Conservation (phyloP, 2,113 vertebrate genomes). For the Osmerus mordax region DNA sequence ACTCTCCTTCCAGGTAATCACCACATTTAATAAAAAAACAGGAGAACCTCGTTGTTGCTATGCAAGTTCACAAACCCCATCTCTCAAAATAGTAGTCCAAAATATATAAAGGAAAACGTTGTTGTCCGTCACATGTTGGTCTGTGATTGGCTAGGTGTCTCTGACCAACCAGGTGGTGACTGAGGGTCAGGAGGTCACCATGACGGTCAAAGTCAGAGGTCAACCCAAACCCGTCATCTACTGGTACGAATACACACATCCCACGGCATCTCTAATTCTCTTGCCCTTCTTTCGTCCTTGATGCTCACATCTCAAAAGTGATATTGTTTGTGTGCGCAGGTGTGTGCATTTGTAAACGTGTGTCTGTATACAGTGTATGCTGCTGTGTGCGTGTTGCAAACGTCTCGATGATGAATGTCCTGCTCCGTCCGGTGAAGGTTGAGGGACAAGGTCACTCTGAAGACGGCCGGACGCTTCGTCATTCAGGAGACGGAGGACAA, state of each 20-base stretch:
- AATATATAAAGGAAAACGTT: neutral
- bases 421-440: conserved; percentile 65
- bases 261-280: neutral
- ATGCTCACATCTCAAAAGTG: too few relatives aligned
- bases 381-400: too few relatives aligned
- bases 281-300: neutral
- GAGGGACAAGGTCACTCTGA: conserved; percentile 80
- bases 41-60: neutral
- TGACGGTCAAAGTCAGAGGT: conserved; percentile 77
- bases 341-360: neutral
- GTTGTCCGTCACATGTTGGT: neutral
- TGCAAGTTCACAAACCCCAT: too few relatives aligned
- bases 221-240: conserved; percentile 86
- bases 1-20: conserved; percentile 83
- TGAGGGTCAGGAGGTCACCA: conserved; percentile 83
- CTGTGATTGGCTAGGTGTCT: conserved; percentile 65
- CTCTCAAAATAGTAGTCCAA: too few relatives aligned
- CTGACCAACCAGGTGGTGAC: conserved; percentile 78
- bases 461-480: conserved; percentile 68
- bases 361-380: too few relatives aligned
- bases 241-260: conserved; percentile 75
- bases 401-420: too few relatives aligned
- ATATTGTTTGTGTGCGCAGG: neutral
- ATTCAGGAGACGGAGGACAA: conserved; percentile 71
- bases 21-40: neutral